Base-by-base conservation (phyloP, 2,113 vertebrate genomes). In the Aphyosemion australe region DNA sequence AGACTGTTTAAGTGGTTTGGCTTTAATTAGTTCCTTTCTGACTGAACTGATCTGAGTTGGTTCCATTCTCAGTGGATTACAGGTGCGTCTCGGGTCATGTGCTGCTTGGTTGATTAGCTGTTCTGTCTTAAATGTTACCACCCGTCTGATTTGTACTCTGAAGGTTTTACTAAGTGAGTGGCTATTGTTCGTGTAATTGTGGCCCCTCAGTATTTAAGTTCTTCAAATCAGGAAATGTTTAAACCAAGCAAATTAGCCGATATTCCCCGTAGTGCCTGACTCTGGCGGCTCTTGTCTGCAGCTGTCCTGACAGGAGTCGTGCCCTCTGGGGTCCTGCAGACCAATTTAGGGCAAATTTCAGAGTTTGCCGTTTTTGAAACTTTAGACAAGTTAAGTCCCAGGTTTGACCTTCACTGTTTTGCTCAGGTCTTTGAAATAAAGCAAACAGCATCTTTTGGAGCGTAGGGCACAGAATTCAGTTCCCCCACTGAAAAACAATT, bases 141-240 rank as follows among this genome's bases (percentile, higher is more conserved):
- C 80, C 20, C 49, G 26, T 83, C 59, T 53, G 61, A 79, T 75
- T 74, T 47, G 21, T 21, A 50, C 43, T 72, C 65, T 31, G 70
- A 39, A 61, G 79, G n/a, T 2, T 74, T 51, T 9, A 58, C 56
- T 84, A 87, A 87, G 82, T 87, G 81, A 80, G 76, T 68, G 6
- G 34, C 81, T 84, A 87, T 91, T 90, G 88, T 90, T 84, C 31
- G 7, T 76, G 76, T 87, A 89, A 91, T 84, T 84, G 89, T 79
- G 81, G 66, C 82, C 81, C 80, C 39, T 59, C 2, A 48, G 87
- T 91, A 84, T 86, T 92, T 92, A 91, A 91, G 91, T 93, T 93
- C 91, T 93, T 93, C 85, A 76, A 84, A 92, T 83, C 92, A 93
- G 93, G 93, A 93, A 93, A 88, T 93, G 80, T 90, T 92, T 93